A percentile compares a stretch with the other conserved stretches of the same genome.
These are phyloP conservation scores for Ctenoplectra terminalis DNA, from an alignment of 1,140 invertebrate species.

Conservation along the genomic window DNA sequence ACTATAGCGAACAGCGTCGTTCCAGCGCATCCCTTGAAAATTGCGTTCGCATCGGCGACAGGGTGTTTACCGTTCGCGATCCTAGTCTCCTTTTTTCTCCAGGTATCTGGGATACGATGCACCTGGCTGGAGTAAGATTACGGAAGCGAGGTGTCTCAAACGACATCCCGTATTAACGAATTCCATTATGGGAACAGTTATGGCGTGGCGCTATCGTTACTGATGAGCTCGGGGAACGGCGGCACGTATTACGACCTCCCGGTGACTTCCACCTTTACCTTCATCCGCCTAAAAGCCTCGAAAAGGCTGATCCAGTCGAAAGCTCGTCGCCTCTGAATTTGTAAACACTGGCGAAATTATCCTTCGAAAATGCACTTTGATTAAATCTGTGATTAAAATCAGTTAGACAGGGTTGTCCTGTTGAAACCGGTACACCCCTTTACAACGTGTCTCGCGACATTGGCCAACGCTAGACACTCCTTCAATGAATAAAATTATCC, in stretches of 20 bases:
- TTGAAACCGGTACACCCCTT: not conserved
- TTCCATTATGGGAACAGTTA: constrained; percentile 78
- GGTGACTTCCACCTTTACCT: constrained; percentile 60
- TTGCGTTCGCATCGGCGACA: constrained; percentile 42
- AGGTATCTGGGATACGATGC: constrained; percentile 26
- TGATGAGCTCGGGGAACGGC: constrained; percentile 72
- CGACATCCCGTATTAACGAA: constrained; percentile 77
- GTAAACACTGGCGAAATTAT: constrained; percentile 51
- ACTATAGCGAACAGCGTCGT: not conserved
- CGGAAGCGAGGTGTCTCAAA: constrained; percentile 71
- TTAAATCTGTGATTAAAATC: constrained; percentile 59
- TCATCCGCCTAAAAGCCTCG: constrained; percentile 60
- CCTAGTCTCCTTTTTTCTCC: not conserved
- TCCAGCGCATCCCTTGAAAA: constrained; percentile 17
- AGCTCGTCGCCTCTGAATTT: constrained; percentile 48
- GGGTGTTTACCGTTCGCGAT: constrained; percentile 40
- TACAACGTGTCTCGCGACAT: not conserved
- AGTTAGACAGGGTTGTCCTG: not conserved
- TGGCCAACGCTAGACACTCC: not conserved
- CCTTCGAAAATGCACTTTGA: constrained; percentile 47
- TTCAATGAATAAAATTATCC: constrained; percentile 22
- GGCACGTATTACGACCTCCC: constrained; percentile 49
- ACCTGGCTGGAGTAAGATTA: constrained; percentile 58
- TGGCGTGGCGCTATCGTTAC: constrained; percentile 67
- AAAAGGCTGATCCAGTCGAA: constrained; percentile 37